Conservation (phyloP, 1,140 invertebrate species). For the Drosophila hydei region DNA sequence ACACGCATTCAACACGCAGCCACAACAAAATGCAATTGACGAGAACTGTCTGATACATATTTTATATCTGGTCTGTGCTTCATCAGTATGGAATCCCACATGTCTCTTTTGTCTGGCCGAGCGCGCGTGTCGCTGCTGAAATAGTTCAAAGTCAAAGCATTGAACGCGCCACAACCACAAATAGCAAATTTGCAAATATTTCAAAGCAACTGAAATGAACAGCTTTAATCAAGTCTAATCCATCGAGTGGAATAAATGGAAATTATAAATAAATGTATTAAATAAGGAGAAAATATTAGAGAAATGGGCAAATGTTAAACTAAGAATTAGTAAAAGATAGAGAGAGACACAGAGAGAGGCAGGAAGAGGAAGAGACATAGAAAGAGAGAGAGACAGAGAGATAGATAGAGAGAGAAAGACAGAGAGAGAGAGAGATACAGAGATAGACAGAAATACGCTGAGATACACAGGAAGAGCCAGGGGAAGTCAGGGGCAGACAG, state of each 20-base stretch:
- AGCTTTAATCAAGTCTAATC: not conserved
- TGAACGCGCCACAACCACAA: not conserved
- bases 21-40: slow-evolving; percentile 49
- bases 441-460: too few species aligned
- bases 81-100: slow-evolving; percentile 3
- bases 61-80: slow-evolving; percentile 23
- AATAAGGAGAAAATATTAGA: not conserved
- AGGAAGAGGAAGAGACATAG: too few species aligned
- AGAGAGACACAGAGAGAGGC: too few species aligned
- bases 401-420: not conserved
- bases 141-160: not conserved
- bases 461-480: too few species aligned
- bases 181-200: not conserved
- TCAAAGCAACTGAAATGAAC: not conserved
- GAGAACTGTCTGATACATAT: slow-evolving; percentile 30
- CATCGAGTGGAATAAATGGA: not conserved
- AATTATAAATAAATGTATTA: not conserved
- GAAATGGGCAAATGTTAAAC: too few species aligned
- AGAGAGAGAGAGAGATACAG: not conserved
- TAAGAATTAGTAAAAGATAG: too few species aligned
- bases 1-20: slow-evolving; percentile 19
- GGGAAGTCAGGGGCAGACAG: too few species aligned
- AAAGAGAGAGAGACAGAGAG: not conserved
- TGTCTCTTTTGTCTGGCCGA: not conserved
- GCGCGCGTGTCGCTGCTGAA: not conserved